Evolutionary conservation across 2,797 vertebrate genomes (phyloP), one percentile per base, ranked within the genome.

Genomic region (Siniperca obscura): DNA sequence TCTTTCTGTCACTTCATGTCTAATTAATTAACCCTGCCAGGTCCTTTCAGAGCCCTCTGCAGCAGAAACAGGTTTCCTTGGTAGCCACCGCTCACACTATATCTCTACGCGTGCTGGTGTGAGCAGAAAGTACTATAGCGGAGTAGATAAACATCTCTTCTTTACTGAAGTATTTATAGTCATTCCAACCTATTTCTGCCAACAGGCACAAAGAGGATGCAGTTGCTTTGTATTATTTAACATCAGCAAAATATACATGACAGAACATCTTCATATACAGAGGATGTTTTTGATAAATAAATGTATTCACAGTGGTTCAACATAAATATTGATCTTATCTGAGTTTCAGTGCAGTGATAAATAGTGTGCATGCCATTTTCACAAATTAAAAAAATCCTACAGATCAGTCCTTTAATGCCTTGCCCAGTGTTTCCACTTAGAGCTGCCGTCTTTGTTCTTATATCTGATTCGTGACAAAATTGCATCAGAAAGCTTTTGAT

Each of bases 1-100:
- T 21, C 57, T 86, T 82, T 79, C 76, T 87, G 83, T 91, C 86
- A 76, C 85, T 82, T 93, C 81, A 85, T 91, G 81, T 91, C 86
- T 90, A 82, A 91, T 93, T 91, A 92, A 92, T 92, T 62, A 86
- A 81, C 78, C 77, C 71, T 36, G 72, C 42, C 48, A 38, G 38
- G 66, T 80, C 77, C 55, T 84, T 83, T 88, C 46, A 80, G 75
- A 89, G 84, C 55, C 53, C 76, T 75, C 44, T 46, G 80, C 66
- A 5, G 81, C 66, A 64, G 48, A 83, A 64, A 67, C 78, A 62
- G 71, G 83, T 90, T 88, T 78, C 83, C 80, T 59, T 80, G 86
- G 76, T 56, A 74, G 64, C 83, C 57, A 56, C 57, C 12, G 60
- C 80, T 79, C 10, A 71, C 55, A 25, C 48, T 56, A 42, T 46